Percentiles rank a stretch among this genome's conserved stretches.
Conservation (phyloP, 2,888 invertebrate species). For the Syrphus vitripennis region DNA sequence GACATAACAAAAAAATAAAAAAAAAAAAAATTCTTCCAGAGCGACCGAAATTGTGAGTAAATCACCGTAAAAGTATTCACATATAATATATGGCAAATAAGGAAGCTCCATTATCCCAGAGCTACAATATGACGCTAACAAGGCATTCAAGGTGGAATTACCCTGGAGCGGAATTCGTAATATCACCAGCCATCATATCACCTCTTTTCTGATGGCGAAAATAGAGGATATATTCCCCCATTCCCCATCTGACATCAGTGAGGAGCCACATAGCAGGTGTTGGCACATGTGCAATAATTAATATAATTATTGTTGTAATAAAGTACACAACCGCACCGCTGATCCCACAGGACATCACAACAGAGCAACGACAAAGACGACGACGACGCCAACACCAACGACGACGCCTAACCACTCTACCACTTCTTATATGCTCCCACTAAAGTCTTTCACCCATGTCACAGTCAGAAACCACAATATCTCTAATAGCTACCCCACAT, state of each 20-base stretch:
- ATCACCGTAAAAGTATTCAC: conserved; percentile 66
- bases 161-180: conserved; percentile 52
- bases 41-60: conserved; percentile 61
- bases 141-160: conserved; percentile 66
- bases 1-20: background rate
- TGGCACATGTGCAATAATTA: conserved; percentile 67
- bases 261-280: conserved; percentile 44
- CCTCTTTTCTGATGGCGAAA: conserved; percentile 11
- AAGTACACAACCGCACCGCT: conserved; percentile 64
- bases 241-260: background rate
- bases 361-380: background rate
- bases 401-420: background rate
- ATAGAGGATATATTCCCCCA: conserved; percentile 22
- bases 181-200: conserved; percentile 14
- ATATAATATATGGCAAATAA: conserved; percentile 38
- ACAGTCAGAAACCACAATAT: conserved; percentile 67
- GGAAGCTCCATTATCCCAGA: conserved; percentile 55
- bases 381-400: background rate
- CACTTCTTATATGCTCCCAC: background rate
- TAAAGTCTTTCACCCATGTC: conserved; percentile 42
- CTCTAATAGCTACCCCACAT: conserved; percentile 64
- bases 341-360: conserved; percentile 55
- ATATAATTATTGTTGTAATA: conserved; percentile 70
- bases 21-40: conserved; percentile 28
- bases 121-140: conserved; percentile 63